Evolutionary conservation across 2,113 vertebrate genomes (phyloP).

Genomic region (Scartelaos histophorus): DNA sequence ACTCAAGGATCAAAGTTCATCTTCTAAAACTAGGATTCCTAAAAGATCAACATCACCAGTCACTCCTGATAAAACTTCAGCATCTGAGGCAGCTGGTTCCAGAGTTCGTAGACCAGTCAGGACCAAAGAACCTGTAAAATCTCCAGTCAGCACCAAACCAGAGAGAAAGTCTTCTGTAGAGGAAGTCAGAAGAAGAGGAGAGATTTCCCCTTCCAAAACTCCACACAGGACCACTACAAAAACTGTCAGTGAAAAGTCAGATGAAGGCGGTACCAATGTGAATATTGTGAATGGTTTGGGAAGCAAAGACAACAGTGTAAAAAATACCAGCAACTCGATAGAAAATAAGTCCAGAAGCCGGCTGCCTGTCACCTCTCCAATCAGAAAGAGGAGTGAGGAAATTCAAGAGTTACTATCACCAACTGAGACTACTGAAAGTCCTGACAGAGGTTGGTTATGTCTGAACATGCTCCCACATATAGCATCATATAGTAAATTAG

Average conservation of each 20-base stretch:
- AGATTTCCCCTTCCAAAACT: constrained; percentile 48
- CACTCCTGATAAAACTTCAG: constrained; percentile 45
- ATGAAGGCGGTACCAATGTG: constrained; percentile 21
- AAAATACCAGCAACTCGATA: constrained; percentile 42
- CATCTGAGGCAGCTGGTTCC: constrained; percentile 11
- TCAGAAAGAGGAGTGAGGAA: constrained; percentile 42
- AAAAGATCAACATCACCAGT: constrained; percentile 57
- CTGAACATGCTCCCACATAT: background rate
- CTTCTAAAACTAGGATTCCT: constrained; percentile 70
- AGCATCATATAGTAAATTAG: background rate
- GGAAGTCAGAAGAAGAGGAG: constrained; percentile 35
- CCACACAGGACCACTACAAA: constrained; percentile 21
- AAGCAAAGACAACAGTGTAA: constrained; percentile 23
- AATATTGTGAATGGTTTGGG: constrained; percentile 42
- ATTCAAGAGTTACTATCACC: constrained; percentile 15
- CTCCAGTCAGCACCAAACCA: constrained; percentile 18
- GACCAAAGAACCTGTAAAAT: constrained; percentile 54
- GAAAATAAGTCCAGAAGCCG: constrained; percentile 56
- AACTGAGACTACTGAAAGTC: constrained; percentile 41
- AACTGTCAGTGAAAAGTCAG: constrained; percentile 28
- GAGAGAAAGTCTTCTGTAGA: constrained; percentile 48
- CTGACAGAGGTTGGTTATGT: constrained; percentile 55
- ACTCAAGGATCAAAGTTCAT: constrained; percentile 54
- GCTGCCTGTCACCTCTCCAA: constrained; percentile 53
- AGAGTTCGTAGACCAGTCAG: constrained; percentile 48